Percentiles rank a stretch among this genome's conserved stretches.
These are phyloP conservation scores for Mesorhabditis spiculigera DNA, from an alignment of 2,888 invertebrate genomes.

Conservation along the genomic window DNA sequence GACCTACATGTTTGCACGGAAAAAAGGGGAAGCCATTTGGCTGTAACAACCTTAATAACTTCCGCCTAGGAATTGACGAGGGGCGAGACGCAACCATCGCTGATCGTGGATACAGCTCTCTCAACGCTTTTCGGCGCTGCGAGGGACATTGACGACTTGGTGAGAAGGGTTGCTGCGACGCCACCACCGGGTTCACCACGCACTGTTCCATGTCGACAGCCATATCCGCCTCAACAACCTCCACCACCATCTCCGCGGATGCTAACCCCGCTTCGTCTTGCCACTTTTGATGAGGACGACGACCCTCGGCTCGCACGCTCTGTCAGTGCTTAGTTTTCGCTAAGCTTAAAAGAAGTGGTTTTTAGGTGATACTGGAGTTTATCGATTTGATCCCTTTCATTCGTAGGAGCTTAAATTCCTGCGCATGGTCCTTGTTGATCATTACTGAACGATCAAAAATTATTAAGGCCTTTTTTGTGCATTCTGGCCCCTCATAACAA, in stretches of 20 bases:
- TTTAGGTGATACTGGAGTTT: too few species aligned
- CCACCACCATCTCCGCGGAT: too few species aligned
- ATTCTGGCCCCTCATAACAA: too few species aligned
- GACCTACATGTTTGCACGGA: too few species aligned
- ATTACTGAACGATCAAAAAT: too few species aligned
- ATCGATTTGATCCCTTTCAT: too few species aligned
- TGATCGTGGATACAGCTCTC: constrained; percentile 53
- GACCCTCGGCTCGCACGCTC: not conserved
- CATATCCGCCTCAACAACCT: not conserved
- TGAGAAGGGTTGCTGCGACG: constrained; percentile 33
- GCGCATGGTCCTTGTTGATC: too few species aligned
- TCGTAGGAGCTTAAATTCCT: too few species aligned
- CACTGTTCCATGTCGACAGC: not conserved
- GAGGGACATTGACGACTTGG: constrained; percentile 43
- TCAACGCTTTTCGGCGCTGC: constrained; percentile 53
- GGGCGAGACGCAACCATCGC: constrained; percentile 34
- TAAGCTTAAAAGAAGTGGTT: not conserved
- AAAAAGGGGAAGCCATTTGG: too few species aligned
- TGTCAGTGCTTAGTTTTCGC: not conserved
- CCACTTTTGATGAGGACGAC: constrained; percentile 1
- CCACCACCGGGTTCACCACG: constrained; percentile 26
- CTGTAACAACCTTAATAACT: too few species aligned
- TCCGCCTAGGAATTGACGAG: constrained; percentile 19
- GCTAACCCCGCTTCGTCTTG: not conserved
- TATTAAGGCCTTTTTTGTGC: too few species aligned